Base-by-base conservation (phyloP, 2,797 vertebrate genomes). In the Octomys mimax region DNA sequence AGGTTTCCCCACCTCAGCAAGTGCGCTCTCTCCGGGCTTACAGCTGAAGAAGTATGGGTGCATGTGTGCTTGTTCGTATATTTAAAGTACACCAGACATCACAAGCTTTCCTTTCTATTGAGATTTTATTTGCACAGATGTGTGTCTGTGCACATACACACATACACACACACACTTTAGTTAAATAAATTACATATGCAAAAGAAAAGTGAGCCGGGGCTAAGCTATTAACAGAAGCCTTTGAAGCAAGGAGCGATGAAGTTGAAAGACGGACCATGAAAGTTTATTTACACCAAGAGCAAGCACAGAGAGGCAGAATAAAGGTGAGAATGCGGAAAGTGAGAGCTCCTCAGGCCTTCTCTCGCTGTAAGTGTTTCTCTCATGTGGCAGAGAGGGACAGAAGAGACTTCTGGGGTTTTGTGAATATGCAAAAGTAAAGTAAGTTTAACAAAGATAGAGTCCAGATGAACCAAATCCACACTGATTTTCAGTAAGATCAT, bases 251-350 rank as follows among this genome's bases (percentile, higher is more conserved):
- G 98, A 98, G 98, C 95, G 97, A 98, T 98, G 98, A 98, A 98
- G 98, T 98, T 98, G 98, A 98, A 98, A 98, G 98, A 98, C 96
- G 98, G 80, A 96, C 96, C 88, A 98, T 97, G 98, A 98, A 98
- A 98, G 97, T 98, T 98, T 98, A 98, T 98, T 98, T 98, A 98
- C 98, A 98, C 97, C 98, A 97, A 97, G 97, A 98, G 97, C 68
- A 92, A 85, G 97, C 95, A 81, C 59, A 93, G 98, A 97, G 89
- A 97, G 98, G 92, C 73, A 94, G 78, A 95, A 87, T 79, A 96
- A 98, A 98, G 98, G 96, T 98, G 98, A 98, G 98, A 98, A 98
- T 97, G 98, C 97, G 95, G 98, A 97, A 98, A 97, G 96, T 94
- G 95, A 97, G 98, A 98, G 97, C 97, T 94, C 98, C 98, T 96